Percentiles rank a stretch among this genome's conserved stretches.
phyloP scores from a whole-genome alignment of 2,113 vertebrate genomes.

The Galbula dea region DNA sequence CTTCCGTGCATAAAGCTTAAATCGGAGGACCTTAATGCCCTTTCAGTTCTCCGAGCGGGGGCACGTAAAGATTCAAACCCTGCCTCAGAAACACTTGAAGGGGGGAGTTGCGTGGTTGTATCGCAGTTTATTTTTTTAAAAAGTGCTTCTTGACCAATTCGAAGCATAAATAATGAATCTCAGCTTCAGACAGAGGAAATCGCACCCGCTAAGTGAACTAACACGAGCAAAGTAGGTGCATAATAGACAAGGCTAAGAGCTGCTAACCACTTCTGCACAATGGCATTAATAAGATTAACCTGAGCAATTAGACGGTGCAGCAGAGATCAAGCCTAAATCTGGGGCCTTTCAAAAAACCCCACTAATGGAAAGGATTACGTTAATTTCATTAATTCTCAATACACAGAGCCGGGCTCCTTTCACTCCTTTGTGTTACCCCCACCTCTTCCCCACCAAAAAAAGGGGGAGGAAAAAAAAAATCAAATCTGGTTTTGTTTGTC shows the following conservation, averaged over 20 bases:
- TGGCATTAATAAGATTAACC: slow-evolving; percentile 87
- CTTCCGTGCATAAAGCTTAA: neutral
- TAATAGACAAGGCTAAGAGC: slow-evolving; percentile 42
- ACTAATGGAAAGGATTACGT: slow-evolving; percentile 85
- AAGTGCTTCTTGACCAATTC: slow-evolving; percentile 9
- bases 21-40: neutral
- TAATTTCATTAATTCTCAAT: slow-evolving; percentile 96
- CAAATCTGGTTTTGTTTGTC: slow-evolving; percentile 81
- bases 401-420: slow-evolving; percentile 77
- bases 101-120: neutral
- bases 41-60: neutral
- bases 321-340: slow-evolving; percentile 55
- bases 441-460: slow-evolving; percentile 12
- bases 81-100: neutral
- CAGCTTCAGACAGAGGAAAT: slow-evolving; percentile 67
- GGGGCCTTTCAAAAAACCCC: slow-evolving; percentile 46
- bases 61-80: neutral
- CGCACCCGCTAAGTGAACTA: slow-evolving; percentile 65
- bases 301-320: slow-evolving; percentile 74
- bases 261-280: slow-evolving; percentile 73
- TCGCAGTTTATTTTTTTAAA: neutral
- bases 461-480: slow-evolving; percentile 60
- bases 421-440: slow-evolving; percentile 64
- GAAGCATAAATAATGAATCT: slow-evolving; percentile 46
- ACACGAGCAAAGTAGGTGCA: slow-evolving; percentile 56